Evolutionary conservation across 1,140 invertebrate species (phyloP), one percentile per base, ranked within the genome.

Genomic region (Alviniconcha marisindica): DNA sequence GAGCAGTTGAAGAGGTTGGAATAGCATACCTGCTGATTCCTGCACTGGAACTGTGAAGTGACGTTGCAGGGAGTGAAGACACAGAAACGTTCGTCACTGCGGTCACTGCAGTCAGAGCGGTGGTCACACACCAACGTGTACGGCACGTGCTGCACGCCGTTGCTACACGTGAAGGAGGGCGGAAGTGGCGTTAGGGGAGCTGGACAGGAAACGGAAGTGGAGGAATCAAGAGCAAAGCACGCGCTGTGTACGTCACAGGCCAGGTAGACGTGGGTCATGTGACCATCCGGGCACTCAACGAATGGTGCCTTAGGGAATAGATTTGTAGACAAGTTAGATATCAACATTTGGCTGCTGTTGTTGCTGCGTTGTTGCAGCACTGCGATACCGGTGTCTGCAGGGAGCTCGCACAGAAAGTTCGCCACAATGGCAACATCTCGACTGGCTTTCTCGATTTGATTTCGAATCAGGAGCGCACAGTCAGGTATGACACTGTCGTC

Each of bases 231-330:
- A 10, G 71, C 36, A 21, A 40, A 78, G 56, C 77, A 78, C 33
- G 77, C 77, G 77, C 77, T 78, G 28, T 14, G 3, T 10, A 78
- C 77, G 77, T 78, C 77, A 78, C 77, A 78, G 1, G 77, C 51
- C 54, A 78, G 77, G 21, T 60, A 78, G 1, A 14, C 36, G 33
- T 78, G 77, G 36, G 77, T 78, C 77, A 78, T 12, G 42, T 78
- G 77, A 4, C 77, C 77, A 0, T 0, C 31, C 31, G 77, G 77
- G 21, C 77, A 78, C 0, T 36, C 77, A 18, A 60, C 54, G n/a
- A n/a, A n/a, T n/a, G n/a, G n/a, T n/a, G n/a, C n/a, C n/a, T n/a
- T n/a, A n/a, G n/a, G n/a, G n/a, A n/a, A n/a, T n/a, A n/a, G n/a
- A n/a, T n/a, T n/a, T n/a, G n/a, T n/a, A n/a, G n/a, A n/a, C n/a